Percentiles rank a stretch among this genome's conserved stretches.
These are phyloP conservation scores for Syrista parreyssii DNA, from an alignment of 2,888 invertebrate genomes.

Conservation along the genomic window DNA sequence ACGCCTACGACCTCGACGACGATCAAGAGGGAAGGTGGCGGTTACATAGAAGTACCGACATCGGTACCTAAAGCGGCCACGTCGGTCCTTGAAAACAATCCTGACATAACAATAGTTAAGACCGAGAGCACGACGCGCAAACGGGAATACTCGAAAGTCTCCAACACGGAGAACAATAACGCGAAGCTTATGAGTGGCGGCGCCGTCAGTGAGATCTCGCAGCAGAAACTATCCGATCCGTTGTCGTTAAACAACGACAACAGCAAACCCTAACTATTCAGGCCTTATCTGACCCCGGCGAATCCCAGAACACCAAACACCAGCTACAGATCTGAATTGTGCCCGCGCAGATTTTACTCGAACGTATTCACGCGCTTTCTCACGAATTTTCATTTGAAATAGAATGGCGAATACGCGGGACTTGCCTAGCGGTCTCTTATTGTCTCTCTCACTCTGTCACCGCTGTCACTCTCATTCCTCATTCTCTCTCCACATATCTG, in stretches of 20 bases:
- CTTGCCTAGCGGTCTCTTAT: neutral
- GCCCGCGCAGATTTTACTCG: constrained; percentile 58
- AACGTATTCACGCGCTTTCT: constrained; percentile 62
- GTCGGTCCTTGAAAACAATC: constrained; percentile 69
- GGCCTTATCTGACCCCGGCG: constrained; percentile 60
- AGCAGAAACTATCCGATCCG: constrained; percentile 53
- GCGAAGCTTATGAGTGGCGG: constrained; percentile 64
- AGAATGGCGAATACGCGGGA: constrained; percentile 21
- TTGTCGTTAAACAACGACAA: constrained; percentile 62
- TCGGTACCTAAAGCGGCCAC: constrained; percentile 56
- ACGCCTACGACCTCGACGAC: constrained; percentile 58
- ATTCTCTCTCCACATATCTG: neutral
- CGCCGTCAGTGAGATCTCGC: constrained; percentile 56
- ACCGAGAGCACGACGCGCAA: constrained; percentile 68
- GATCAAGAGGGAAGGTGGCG: constrained; percentile 64
- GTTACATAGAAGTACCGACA: constrained; percentile 59
- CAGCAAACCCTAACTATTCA: constrained; percentile 66
- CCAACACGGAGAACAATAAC: constrained; percentile 62
- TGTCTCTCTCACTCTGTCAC: neutral
- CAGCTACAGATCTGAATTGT: constrained; percentile 47
- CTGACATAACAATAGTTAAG: constrained; percentile 73
- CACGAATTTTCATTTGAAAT: constrained; percentile 62
- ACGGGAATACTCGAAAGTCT: constrained; percentile 63
- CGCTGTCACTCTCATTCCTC: neutral
- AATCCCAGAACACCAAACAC: constrained; percentile 41